phyloP scores from a whole-genome alignment of 2,888 invertebrate genomes.

The Tortrix viridana region DNA sequence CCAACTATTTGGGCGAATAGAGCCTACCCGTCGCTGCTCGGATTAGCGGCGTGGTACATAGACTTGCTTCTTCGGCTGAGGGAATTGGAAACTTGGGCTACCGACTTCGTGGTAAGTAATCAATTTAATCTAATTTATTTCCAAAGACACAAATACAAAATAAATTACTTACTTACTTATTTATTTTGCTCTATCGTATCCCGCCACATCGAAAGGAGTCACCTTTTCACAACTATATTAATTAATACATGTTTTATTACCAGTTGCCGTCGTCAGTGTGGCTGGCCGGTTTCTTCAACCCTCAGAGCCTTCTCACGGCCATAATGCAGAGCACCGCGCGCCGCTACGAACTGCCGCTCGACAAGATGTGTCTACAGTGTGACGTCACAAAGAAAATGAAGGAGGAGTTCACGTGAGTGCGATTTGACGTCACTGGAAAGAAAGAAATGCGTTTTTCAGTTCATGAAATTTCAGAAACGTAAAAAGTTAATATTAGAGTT shows the following conservation, averaged over 20 bases:
- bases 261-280: conserved; percentile 96
- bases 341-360: conserved; percentile 94
- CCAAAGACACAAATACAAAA: too few relatives aligned
- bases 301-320: conserved; percentile 97
- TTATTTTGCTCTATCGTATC: too few relatives aligned
- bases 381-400: conserved; percentile 98
- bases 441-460: too few relatives aligned
- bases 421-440: neutral
- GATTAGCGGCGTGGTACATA: conserved; percentile 96
- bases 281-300: conserved; percentile 99
- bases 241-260: conserved; percentile 39
- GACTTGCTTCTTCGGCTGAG: conserved; percentile 93
- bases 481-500: too few relatives aligned
- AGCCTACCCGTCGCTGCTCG: conserved; percentile 96
- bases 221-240: too few relatives aligned
- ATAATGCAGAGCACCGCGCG: conserved; percentile 99
- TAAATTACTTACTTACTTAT: too few relatives aligned
- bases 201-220: too few relatives aligned
- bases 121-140: too few relatives aligned
- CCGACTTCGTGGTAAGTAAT: conserved; percentile 92
- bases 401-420: conserved; percentile 94
- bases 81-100: conserved; percentile 96
- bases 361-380: conserved; percentile 98
- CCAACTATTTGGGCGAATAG: conserved; percentile 93
- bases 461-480: too few relatives aligned